A percentile compares a stretch with the other conserved stretches of the same genome.
phyloP scores from a whole-genome alignment of 1,140 invertebrate genomes.

The Drosophila punjabiensis region DNA sequence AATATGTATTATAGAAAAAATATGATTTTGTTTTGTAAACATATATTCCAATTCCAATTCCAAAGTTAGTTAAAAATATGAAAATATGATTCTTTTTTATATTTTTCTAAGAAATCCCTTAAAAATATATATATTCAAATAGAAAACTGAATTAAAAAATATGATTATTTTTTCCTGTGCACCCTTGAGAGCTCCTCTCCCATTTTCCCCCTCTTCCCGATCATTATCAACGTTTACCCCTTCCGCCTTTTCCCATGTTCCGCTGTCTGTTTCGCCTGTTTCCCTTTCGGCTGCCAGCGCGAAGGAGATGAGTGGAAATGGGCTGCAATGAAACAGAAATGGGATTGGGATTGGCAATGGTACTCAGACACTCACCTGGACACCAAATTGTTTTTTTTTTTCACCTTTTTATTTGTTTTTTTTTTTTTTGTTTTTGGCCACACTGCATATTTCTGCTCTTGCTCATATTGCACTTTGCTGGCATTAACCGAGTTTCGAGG shows the following conservation, averaged over 20 bases:
- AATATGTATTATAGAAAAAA: too few species aligned
- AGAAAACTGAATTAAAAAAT: background rate
- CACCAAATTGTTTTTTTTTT: constrained; percentile 33
- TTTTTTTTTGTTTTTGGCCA: background rate
- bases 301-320: constrained; percentile 13
- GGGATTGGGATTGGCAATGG: constrained; percentile 32
- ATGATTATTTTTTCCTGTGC: background rate
- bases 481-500: background rate
- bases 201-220: constrained; percentile 6
- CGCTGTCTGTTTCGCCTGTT: constrained; percentile 24
- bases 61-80: too few species aligned
- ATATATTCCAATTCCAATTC: too few species aligned
- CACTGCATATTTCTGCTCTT: constrained; percentile 19
- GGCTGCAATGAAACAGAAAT: constrained; percentile 31
- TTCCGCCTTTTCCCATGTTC: constrained; percentile 21
- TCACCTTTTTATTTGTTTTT: constrained; percentile 13
- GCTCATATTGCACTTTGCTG: constrained; percentile 9
- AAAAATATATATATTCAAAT: too few species aligned
- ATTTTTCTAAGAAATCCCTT: too few species aligned
- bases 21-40: too few species aligned
- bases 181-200: constrained; percentile 21
- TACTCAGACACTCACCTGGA: constrained; percentile 28
- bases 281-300: constrained; percentile 13
- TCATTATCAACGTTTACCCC: constrained; percentile 69
- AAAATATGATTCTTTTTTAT: too few species aligned